A percentile compares a stretch with the other conserved stretches of the same genome.
phyloP scores from a whole-genome alignment of 2,888 invertebrate species.

The Clostera curtula region DNA sequence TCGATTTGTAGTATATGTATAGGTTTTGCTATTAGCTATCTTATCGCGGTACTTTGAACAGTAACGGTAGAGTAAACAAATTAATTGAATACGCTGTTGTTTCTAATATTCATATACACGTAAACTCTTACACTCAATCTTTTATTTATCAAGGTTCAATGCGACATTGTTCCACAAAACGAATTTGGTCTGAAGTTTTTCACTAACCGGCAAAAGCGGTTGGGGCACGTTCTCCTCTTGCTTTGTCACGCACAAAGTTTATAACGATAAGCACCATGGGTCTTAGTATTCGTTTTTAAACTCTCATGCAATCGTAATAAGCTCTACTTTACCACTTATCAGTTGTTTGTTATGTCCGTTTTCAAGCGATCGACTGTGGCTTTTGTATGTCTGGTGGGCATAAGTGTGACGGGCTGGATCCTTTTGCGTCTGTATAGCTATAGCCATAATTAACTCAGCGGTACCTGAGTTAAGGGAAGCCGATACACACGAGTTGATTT shows the following conservation, averaged over 20 bases:
- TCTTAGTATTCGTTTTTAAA: conserved; percentile 30
- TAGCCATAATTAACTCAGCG: conserved; percentile 61
- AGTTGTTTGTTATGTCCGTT: conserved; percentile 38
- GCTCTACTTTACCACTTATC: conserved; percentile 38
- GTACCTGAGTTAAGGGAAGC: conserved; percentile 58
- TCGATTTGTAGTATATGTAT: too few relatives aligned
- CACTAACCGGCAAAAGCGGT: conserved; percentile 62
- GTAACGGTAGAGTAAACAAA: conserved; percentile 1
- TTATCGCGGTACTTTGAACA: too few relatives aligned
- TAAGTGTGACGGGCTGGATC: conserved; percentile 67
- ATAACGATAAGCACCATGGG: conserved; percentile 38
- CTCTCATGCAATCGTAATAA: conserved; percentile 43
- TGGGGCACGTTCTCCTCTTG: conserved; percentile 67
- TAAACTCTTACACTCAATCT: too few relatives aligned
- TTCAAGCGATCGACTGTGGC: conserved; percentile 45
- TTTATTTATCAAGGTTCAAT: conserved; percentile 8
- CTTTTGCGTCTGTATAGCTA: conserved; percentile 53
- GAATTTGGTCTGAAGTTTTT: conserved; percentile 42
- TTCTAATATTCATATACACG: too few relatives aligned
- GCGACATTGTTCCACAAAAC: conserved; percentile 25
- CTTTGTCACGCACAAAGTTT: conserved; percentile 35
- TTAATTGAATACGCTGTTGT: background rate
- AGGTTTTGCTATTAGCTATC: too few relatives aligned
- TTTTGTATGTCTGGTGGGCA: conserved; percentile 66
- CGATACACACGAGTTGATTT: conserved; percentile 39